Conservation (phyloP, 2,113 vertebrate species). For the Onychorhynchus coronatus region DNA sequence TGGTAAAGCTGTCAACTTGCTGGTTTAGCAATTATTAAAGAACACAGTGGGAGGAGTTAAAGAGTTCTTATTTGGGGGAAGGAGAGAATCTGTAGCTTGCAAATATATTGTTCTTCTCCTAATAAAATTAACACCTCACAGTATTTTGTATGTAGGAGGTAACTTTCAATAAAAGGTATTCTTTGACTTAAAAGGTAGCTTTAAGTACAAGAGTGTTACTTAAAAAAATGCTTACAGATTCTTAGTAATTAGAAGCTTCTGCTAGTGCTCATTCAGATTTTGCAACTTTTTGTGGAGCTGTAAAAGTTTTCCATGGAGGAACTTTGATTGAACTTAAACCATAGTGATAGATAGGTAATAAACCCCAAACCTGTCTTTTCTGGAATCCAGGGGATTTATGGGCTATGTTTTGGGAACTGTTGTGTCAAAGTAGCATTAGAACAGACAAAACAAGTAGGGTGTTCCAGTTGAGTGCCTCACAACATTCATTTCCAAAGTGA, state of each 20-base stretch:
- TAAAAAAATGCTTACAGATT: neutral
- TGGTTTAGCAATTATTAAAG: neutral
- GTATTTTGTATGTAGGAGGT: neutral
- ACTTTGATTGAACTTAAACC: neutral
- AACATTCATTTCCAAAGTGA: neutral
- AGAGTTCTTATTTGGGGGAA: neutral
- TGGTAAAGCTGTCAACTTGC: neutral
- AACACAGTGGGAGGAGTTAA: neutral
- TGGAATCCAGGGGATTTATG: neutral
- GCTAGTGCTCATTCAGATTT: neutral
- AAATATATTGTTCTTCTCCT: neutral
- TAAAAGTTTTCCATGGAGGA: neutral
- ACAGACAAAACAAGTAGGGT: neutral
- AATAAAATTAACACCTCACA: neutral
- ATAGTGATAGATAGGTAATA: neutral
- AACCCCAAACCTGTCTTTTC: no score
- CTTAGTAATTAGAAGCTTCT: neutral
- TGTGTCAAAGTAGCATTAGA: neutral
- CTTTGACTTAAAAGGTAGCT: neutral
- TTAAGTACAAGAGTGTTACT: neutral
- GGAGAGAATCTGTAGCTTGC: neutral
- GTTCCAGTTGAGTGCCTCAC: neutral
- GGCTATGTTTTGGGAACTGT: neutral
- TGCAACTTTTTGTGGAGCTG: neutral
- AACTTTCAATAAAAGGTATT: neutral